Base-by-base conservation (phyloP, 1,140 invertebrate species). In the Philotrypesis tridentata region DNA sequence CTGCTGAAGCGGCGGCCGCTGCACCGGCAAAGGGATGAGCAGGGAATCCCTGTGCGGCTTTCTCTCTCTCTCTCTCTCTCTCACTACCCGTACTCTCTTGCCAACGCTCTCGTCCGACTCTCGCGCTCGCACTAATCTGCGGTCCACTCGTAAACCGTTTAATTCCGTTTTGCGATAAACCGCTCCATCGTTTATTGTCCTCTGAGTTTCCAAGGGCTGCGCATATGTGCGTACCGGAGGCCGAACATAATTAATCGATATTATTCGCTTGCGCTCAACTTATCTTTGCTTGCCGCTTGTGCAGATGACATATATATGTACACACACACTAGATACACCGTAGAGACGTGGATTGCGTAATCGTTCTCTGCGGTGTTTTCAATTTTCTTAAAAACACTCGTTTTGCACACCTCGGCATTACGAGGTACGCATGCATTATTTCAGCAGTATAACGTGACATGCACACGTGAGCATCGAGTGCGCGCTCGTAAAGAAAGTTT, bases 161-260 rank as follows among this genome's bases (percentile, higher is more conserved):
- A 90, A 91, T 91, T 91, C 90, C 90, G 90, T 90, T 90, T 90
- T 87, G 89, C 89, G 89, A 91, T 91, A 91, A 91, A 91, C 89
- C 88, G 89, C 85, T 86, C 83, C 84, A 84, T 84, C 85, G 87
- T 88, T 87, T 89, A 89, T 88, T 87, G 85, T 87, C 84, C 82
- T 78, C 82, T 79, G 48, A 55, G 48, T 55, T 17, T 4, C 40
- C 14, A 4, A 17, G 43, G 43, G 4, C 9, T n/a, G 37, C 5
- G 25, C 8, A 12, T 80, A 84, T 72, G 75, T 63, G 63, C 79
- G 79, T 88, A 86, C 85, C 86, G 83, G 80, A 78, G 84, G 78
- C 65, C 86, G 82, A 88, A 88, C 87, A 86, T 91, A 91, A 90
- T 90, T 91, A 91, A 91, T 90, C 90, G 88, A 89, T 91, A 89